Percentiles rank a stretch among this genome's conserved stretches.
phyloP scores from a whole-genome alignment of 1,140 invertebrate genomes.

The Pachypsylla venusta region DNA sequence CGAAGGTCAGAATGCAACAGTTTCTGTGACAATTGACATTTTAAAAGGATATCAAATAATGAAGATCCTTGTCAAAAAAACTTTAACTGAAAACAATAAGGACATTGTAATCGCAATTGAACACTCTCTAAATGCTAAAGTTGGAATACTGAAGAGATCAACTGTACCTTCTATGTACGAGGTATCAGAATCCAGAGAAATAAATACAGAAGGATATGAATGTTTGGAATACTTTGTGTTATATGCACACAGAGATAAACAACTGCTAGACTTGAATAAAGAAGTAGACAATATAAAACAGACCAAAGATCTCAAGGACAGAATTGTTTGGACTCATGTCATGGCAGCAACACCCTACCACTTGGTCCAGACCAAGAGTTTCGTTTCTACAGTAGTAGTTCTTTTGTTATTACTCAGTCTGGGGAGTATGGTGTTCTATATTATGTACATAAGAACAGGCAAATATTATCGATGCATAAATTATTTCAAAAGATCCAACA shows the following conservation, averaged over 20 bases:
- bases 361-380: neutral
- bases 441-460: neutral
- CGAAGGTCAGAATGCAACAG: neutral
- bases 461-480: neutral
- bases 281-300: neutral
- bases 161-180: neutral
- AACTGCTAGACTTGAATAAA: neutral
- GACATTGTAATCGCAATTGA: neutral
- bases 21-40: neutral
- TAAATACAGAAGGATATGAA: neutral
- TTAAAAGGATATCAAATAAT: neutral
- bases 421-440: slow-evolving; percentile 1
- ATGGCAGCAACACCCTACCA: neutral
- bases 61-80: neutral
- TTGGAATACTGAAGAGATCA: neutral
- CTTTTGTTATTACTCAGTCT: neutral
- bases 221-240: neutral
- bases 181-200: neutral
- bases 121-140: neutral
- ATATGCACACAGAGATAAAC: slow-evolving; percentile 1
- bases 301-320: neutral
- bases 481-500: neutral
- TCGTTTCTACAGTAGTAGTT: neutral
- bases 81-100: neutral
- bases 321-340: neutral